Evolutionary conservation across 2,113 vertebrate species (phyloP).

Genomic region (Dicerorhinus sumatrensis): DNA sequence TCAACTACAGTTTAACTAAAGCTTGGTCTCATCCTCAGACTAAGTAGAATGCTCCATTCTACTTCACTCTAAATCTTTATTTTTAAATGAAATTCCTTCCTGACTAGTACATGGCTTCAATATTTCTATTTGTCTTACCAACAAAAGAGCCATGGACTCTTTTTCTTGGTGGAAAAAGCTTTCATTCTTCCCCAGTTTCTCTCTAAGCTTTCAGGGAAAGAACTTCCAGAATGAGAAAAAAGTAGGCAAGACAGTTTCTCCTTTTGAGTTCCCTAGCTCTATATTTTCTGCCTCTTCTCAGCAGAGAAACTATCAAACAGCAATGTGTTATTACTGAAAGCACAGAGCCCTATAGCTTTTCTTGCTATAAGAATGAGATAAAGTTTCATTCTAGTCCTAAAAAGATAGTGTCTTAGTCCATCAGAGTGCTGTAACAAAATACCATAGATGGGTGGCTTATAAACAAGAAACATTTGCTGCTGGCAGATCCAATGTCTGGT

Average conservation of each 20-base stretch:
- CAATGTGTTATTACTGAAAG: constrained; percentile 15
- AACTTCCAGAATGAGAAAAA: constrained; percentile 1
- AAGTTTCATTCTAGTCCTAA: background rate
- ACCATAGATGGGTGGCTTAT: background rate
- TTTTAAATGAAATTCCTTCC: constrained; percentile 24
- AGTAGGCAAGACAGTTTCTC: background rate
- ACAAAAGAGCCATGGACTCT: background rate
- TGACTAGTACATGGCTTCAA: background rate
- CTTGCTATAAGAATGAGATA: background rate
- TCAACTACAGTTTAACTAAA: constrained; percentile 51
- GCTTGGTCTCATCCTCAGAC: background rate
- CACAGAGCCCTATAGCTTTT: background rate
- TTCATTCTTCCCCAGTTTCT: constrained; percentile 12
- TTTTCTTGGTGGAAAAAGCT: background rate
- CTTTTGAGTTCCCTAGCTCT: background rate
- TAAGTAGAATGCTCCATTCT: constrained; percentile 21
- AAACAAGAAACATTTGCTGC: background rate
- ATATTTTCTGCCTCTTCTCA: background rate
- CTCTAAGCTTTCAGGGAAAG: background rate
- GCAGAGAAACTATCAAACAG: constrained; percentile 36
- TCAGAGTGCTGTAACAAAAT: background rate
- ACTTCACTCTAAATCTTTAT: constrained; percentile 29
- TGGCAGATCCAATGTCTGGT: background rate
- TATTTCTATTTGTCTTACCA: constrained; percentile 47
- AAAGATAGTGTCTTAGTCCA: background rate